These are phyloP conservation scores for Alaudala cheleensis DNA, from an alignment of 2,113 vertebrate species.

Conservation along the genomic window DNA sequence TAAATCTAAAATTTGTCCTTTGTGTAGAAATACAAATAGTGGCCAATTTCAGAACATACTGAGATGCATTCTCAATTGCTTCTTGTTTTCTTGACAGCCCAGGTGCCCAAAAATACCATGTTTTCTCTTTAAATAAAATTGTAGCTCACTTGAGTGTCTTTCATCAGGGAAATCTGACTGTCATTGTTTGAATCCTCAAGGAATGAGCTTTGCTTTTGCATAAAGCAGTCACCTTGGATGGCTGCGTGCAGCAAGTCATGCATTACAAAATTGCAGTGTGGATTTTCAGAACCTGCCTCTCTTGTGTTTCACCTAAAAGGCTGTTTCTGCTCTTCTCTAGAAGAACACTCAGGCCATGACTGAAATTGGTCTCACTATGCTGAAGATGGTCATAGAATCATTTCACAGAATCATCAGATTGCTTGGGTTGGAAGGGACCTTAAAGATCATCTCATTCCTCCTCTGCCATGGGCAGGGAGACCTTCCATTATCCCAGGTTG, in stretches of 20 bases:
- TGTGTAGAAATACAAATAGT: background rate
- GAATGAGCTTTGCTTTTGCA: slow-evolving; percentile 21
- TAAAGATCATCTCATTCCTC: background rate
- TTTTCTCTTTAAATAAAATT: background rate
- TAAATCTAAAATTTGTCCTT: background rate
- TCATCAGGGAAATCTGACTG: slow-evolving; percentile 1
- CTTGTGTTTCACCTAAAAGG: background rate
- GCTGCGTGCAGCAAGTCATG: slow-evolving; percentile 10
- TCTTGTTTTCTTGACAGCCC: background rate
- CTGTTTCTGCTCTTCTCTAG: background rate
- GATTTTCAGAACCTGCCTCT: background rate
- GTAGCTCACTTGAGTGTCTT: background rate
- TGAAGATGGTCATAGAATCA: background rate
- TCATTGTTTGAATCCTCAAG: slow-evolving; percentile 34
- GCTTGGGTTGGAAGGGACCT: background rate
- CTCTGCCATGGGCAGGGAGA: background rate
- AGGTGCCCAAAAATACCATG: background rate
- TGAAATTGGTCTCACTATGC: background rate
- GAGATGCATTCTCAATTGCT: background rate
- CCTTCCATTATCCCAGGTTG: background rate
- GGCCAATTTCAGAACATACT: background rate
- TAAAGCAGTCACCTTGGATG: slow-evolving; percentile 32
- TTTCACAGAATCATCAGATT: background rate
- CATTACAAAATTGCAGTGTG: background rate
- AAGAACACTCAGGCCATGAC: background rate